These are phyloP conservation scores for Serinus canaria DNA, from an alignment of 2,113 vertebrate species.

Conservation along the genomic window DNA sequence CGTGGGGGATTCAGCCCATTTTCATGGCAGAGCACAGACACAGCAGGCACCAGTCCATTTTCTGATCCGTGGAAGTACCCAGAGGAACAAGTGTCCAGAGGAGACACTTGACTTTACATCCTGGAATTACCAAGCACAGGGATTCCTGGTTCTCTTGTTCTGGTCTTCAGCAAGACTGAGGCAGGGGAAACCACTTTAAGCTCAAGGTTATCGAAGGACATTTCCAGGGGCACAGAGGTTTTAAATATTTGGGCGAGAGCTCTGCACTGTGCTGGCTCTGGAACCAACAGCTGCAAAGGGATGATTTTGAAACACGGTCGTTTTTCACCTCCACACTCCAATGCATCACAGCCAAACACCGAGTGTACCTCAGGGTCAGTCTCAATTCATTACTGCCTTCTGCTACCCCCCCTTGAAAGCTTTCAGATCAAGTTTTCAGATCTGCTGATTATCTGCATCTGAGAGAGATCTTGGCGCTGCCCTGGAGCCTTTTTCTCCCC, in stretches of 20 bases:
- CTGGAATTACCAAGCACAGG: not conserved
- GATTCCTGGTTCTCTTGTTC: not conserved
- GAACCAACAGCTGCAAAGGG: not conserved
- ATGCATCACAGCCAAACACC: not conserved
- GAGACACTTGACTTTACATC: not conserved
- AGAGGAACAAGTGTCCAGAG: not conserved
- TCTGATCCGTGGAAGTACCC: not conserved
- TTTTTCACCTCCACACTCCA: not conserved
- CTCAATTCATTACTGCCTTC: constrained; percentile 4
- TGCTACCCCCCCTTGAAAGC: not conserved
- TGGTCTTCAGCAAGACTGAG: not conserved
- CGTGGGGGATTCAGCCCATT: not conserved
- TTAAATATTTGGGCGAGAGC: not conserved
- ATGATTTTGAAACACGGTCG: not conserved
- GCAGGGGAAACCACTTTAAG: not conserved
- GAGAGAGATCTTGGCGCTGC: not conserved
- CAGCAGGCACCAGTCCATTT: not conserved
- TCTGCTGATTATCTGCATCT: not conserved
- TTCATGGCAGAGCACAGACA: not conserved
- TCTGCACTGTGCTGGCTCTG: not conserved
- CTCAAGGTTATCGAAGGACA: not conserved
- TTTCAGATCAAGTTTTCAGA: not conserved
- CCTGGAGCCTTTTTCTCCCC: not conserved
- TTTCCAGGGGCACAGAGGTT: not conserved
- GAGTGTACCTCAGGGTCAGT: not conserved